These are phyloP conservation scores for Cryptocephalus moraei DNA, from an alignment of 2,888 invertebrate species.

Conservation along the genomic window DNA sequence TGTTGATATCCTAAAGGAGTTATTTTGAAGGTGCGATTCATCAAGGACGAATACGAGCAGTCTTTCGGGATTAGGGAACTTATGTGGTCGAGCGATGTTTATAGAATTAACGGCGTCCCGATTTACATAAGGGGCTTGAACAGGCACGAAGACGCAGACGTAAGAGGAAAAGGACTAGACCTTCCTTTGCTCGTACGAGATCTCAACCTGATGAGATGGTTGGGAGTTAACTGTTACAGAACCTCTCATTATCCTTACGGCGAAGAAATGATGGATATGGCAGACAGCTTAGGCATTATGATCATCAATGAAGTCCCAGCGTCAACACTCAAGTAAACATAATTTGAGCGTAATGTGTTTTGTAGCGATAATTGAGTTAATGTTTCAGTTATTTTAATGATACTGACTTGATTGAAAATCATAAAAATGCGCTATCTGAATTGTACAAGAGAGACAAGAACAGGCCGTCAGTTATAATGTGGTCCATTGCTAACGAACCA, in stretches of 20 bases:
- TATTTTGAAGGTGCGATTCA: constrained; percentile 9
- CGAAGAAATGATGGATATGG: constrained; percentile 89
- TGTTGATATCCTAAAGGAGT: not conserved
- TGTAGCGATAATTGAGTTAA: too few relatives aligned
- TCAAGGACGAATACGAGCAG: constrained; percentile 67
- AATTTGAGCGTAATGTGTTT: not conserved
- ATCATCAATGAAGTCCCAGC: constrained; percentile 92
- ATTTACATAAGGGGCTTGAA: constrained; percentile 90
- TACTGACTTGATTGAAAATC: constrained; percentile 58
- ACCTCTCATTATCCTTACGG: constrained; percentile 98
- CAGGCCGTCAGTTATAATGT: constrained; percentile 88
- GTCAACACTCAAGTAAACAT: constrained; percentile 69
- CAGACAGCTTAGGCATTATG: constrained; percentile 85
- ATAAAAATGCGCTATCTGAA: constrained; percentile 77
- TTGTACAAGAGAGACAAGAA: constrained; percentile 87
- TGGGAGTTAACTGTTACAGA: constrained; percentile 87
- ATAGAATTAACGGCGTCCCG: constrained; percentile 71
- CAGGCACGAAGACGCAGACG: constrained; percentile 87
- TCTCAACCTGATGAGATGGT: constrained; percentile 86
- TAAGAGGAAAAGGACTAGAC: constrained; percentile 90
- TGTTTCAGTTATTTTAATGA: constrained; percentile 33
- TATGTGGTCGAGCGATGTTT: constrained; percentile 62
- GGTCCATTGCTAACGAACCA: constrained; percentile 96
- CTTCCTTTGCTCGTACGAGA: constrained; percentile 77
- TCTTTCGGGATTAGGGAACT: constrained; percentile 83